Conservation (phyloP, 2,888 invertebrate genomes). For the Ypsolopha sequella region DNA sequence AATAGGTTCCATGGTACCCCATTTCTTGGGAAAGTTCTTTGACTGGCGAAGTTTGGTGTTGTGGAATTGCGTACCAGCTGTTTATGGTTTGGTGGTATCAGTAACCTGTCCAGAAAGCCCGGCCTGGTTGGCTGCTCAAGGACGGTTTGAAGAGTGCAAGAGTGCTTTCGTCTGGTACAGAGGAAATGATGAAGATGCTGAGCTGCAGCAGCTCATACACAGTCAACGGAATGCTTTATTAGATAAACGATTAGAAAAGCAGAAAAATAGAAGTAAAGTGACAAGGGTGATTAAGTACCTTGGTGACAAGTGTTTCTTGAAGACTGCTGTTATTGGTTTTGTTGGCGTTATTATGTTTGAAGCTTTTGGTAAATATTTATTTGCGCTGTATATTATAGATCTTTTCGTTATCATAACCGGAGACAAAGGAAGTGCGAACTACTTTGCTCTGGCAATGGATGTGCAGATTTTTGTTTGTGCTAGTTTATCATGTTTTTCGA, state of each 20-base stretch:
- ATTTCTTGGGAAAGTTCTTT: background rate
- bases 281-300: background rate
- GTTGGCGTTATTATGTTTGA: background rate
- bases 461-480: background rate
- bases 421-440: no score
- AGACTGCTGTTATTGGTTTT: background rate
- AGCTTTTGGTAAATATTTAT: background rate
- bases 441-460: no score
- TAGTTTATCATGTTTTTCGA: background rate
- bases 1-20: background rate
- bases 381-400: background rate
- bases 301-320: background rate
- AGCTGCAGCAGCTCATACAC: background rate
- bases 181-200: background rate
- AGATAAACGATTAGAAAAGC: background rate
- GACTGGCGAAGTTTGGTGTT: background rate
- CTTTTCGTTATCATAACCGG: no score
- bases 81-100: background rate
- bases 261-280: background rate
- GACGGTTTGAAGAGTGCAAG: constrained; percentile 1
- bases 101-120: background rate
- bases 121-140: constrained; percentile 1
- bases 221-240: background rate
- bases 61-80: background rate
- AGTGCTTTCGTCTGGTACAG: background rate